phyloP scores from a whole-genome alignment of 2,888 invertebrate species.

The Cotesia congregata region DNA sequence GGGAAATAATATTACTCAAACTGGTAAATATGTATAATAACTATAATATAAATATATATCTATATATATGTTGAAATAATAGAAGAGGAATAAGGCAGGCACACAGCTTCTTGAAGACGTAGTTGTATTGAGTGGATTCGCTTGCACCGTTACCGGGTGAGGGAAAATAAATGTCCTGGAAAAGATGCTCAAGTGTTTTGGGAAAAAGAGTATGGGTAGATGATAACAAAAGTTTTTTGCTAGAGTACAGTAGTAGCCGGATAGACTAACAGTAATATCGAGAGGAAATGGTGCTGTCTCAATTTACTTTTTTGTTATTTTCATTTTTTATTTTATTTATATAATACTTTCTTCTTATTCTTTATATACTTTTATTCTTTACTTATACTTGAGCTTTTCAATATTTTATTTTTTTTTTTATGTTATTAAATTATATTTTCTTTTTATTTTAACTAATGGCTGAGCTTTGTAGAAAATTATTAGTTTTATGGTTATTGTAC shows the following conservation, averaged over 20 bases:
- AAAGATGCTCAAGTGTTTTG: conserved; percentile 29
- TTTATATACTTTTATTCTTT: conserved; percentile 23
- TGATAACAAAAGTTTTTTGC: conserved; percentile 37
- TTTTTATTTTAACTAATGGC: conserved; percentile 22
- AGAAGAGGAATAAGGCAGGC: conserved; percentile 32
- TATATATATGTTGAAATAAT: conserved; percentile 34
- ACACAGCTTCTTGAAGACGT: conserved; percentile 26
- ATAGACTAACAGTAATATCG: conserved; percentile 45
- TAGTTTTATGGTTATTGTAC: conserved; percentile 20
- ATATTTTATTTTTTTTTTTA: conserved; percentile 19
- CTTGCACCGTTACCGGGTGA: conserved; percentile 12
- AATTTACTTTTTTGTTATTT: conserved; percentile 31
- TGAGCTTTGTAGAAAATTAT: conserved; percentile 14
- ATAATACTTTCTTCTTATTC: background rate
- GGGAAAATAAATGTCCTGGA: conserved; percentile 36
- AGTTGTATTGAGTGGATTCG: conserved; percentile 35
- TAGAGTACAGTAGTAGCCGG: conserved; percentile 41
- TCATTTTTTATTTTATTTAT: conserved; percentile 19
- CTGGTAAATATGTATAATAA: conserved; percentile 45
- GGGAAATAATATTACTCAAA: conserved; percentile 40
- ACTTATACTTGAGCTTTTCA: conserved; percentile 20
- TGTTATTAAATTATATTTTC: conserved; percentile 7
- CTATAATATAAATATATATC: no score
- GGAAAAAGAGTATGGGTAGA: conserved; percentile 23
- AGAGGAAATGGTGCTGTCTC: conserved; percentile 44